A percentile compares a stretch with the other conserved stretches of the same genome.
These are phyloP conservation scores for Paelopatides confundens DNA, from an alignment of 53 echinoderm and acorn worm species.

Conservation along the genomic window DNA sequence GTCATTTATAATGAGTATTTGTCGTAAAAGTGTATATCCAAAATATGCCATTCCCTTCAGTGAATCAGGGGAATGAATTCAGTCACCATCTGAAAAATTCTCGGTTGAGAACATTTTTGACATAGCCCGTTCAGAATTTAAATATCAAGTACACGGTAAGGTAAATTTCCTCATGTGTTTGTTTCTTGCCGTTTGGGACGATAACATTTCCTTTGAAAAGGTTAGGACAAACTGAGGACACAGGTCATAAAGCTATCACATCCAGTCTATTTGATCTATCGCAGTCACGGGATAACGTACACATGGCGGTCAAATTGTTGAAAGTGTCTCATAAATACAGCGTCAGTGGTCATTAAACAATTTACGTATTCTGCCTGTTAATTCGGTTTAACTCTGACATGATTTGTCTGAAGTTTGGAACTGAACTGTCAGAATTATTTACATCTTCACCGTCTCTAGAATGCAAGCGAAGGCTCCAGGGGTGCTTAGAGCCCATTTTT, in stretches of 20 bases:
- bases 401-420: constrained; percentile 9
- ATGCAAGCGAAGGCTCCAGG: not conserved
- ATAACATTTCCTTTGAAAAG: not conserved
- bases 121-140: too few relatives aligned
- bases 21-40: too few relatives aligned
- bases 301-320: constrained; percentile 6
- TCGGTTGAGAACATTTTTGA: not conserved
- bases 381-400: not conserved
- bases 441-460: not conserved
- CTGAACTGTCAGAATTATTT: constrained; percentile 7
- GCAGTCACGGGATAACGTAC: constrained; percentile 4
- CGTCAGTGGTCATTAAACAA: constrained; percentile 31
- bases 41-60: not conserved
- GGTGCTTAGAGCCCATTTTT: not conserved
- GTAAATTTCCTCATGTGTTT: not conserved
- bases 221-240: constrained; percentile 14
- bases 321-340: not conserved
- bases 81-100: not conserved
- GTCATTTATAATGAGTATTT: too few relatives aligned
- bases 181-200: not conserved
- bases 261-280: not conserved
- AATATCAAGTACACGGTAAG: too few relatives aligned
- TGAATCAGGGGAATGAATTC: too few relatives aligned
- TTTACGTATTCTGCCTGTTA: constrained; percentile 8
- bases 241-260: constrained; percentile 19